Percentiles rank a stretch among this genome's conserved stretches.
These are phyloP conservation scores for Lophius americanus DNA, from an alignment of 2,797 vertebrate genomes.

Conservation along the genomic window DNA sequence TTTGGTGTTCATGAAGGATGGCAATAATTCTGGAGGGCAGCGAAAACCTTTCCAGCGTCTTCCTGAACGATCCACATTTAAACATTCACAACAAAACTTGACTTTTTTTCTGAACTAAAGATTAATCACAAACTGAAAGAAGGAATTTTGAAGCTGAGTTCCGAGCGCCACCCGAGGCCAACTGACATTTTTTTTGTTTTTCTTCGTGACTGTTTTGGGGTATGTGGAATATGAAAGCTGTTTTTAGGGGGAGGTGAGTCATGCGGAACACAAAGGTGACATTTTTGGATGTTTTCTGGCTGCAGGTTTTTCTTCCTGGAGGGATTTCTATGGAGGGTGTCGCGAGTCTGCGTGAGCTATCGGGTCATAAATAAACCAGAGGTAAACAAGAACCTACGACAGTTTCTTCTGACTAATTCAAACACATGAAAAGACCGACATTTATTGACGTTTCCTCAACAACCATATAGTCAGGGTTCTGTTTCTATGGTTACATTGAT, in stretches of 20 bases:
- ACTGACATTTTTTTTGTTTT: no score
- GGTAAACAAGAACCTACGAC: conserved; percentile 5
- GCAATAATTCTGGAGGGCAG: conserved; percentile 10
- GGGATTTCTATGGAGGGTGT: conserved; percentile 17
- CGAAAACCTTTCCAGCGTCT: background rate
- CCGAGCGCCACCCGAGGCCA: conserved; percentile 28
- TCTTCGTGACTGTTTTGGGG: conserved; percentile 43
- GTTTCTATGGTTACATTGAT: conserved; percentile 37
- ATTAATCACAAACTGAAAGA: conserved; percentile 17
- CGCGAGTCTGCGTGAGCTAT: conserved; percentile 16
- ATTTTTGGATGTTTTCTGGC: conserved; percentile 26
- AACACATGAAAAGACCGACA: background rate
- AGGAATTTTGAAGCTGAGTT: conserved; percentile 36
- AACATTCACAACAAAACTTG: background rate
- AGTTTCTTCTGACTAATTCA: background rate
- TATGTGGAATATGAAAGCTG: conserved; percentile 50
- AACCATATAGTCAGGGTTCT: conserved; percentile 12
- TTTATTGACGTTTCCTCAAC: conserved; percentile 14
- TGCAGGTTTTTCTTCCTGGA: conserved; percentile 18
- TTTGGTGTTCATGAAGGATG: no score
- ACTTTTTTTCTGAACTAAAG: conserved; percentile 2
- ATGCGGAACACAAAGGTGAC: conserved; percentile 19
- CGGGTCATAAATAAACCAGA: conserved; percentile 28
- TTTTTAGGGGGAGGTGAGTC: conserved; percentile 33
- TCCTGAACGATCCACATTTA: background rate